Percentiles rank a stretch among this genome's conserved stretches.
phyloP scores from a whole-genome alignment of 2,797 vertebrate genomes.

The Rhincodon typus region DNA sequence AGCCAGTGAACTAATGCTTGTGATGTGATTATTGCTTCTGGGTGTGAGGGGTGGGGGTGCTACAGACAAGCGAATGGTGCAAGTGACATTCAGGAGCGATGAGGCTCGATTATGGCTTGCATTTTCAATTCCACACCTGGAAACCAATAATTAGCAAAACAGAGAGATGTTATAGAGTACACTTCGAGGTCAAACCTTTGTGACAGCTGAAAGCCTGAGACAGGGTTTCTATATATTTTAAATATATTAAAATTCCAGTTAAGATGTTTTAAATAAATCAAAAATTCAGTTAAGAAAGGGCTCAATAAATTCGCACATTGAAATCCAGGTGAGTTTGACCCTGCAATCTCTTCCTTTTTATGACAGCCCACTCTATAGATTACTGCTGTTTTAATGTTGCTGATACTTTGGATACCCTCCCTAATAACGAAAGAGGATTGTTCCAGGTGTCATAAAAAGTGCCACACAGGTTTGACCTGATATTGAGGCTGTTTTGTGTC shows the following conservation, averaged over 20 bases:
- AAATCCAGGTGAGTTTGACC: neutral
- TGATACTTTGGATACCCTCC: neutral
- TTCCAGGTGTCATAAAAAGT: neutral
- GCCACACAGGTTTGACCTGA: constrained; percentile 22
- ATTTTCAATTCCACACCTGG: neutral
- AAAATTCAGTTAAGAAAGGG: neutral
- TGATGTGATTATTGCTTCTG: constrained; percentile 9
- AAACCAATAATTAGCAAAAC: neutral
- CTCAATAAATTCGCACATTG: neutral
- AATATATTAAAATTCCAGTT: neutral
- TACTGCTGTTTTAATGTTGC: neutral
- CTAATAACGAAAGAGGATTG: neutral
- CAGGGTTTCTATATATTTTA: neutral
- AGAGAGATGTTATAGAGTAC: neutral
- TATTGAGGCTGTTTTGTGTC: neutral
- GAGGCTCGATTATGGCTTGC: neutral
- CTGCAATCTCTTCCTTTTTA: neutral
- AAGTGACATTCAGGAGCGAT: neutral
- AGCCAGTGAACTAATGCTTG: neutral
- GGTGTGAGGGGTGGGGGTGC: neutral
- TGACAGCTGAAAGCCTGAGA: neutral
- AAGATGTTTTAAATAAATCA: neutral
- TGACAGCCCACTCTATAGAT: neutral
- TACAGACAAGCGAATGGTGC: neutral
- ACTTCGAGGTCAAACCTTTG: neutral